Evolutionary conservation across 2,888 invertebrate genomes (phyloP).

Genomic region (Ephialtes manifestator): DNA sequence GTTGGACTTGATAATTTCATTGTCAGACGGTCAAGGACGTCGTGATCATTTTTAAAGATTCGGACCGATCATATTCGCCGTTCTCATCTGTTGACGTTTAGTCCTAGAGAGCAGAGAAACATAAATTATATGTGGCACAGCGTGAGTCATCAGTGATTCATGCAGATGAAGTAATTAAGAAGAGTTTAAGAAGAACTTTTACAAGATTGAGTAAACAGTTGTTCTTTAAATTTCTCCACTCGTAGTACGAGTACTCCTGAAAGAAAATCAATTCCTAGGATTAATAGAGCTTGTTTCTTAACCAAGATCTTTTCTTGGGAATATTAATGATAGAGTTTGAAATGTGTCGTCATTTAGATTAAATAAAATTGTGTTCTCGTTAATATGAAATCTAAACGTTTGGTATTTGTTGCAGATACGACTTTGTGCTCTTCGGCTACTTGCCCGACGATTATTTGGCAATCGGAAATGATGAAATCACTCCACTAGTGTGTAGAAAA

Average conservation of each 20-base stretch:
- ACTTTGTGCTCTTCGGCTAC: constrained; percentile 96
- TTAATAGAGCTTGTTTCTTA: too few relatives aligned
- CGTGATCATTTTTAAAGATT: background rate
- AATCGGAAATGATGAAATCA: constrained; percentile 85
- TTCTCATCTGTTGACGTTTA: background rate
- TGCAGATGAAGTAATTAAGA: constrained; percentile 1
- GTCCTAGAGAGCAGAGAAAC: background rate
- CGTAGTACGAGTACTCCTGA: too few relatives aligned
- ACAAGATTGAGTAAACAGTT: background rate
- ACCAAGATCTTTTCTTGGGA: too few relatives aligned
- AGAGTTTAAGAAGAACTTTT: background rate
- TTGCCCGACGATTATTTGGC: constrained; percentile 91
- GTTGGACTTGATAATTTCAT: constrained; percentile 22
- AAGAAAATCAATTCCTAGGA: too few relatives aligned
- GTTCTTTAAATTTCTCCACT: background rate
- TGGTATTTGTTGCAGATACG: constrained; percentile 88
- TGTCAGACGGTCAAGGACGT: background rate
- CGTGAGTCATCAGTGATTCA: constrained; percentile 15
- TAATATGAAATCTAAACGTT: background rate
- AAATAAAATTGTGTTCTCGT: background rate
- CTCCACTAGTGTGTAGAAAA: constrained; percentile 80
- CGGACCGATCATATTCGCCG: background rate
- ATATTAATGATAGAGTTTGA: too few relatives aligned
- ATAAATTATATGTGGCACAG: background rate
- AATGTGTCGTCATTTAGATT: background rate